These are phyloP conservation scores for Holacanthella duospinosa DNA, from an alignment of 2,888 invertebrate genomes.

Conservation along the genomic window DNA sequence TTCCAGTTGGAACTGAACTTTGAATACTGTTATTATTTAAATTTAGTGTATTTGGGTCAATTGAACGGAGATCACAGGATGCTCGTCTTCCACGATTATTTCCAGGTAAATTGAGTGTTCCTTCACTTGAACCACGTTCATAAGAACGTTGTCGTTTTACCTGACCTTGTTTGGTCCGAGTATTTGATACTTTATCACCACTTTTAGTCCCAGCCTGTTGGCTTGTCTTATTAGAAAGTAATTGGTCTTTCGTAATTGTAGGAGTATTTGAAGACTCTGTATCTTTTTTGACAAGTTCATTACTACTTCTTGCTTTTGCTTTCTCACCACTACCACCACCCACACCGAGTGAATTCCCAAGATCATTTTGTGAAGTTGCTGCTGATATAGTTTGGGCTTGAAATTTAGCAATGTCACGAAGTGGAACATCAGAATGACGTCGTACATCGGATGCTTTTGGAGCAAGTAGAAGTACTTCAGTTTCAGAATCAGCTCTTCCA, in stretches of 20 bases:
- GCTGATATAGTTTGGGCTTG: slow-evolving; percentile 27
- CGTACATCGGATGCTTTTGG: slow-evolving; percentile 36
- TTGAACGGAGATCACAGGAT: slow-evolving; percentile 34
- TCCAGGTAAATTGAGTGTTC: slow-evolving; percentile 33
- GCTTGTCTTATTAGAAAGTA: neutral
- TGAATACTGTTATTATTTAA: slow-evolving; percentile 32
- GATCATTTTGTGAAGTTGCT: slow-evolving; percentile 29
- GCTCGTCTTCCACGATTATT: slow-evolving; percentile 32
- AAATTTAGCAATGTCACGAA: slow-evolving; percentile 36
- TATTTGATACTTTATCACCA: neutral
- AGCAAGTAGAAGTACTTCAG: slow-evolving; percentile 35
- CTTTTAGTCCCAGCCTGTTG: neutral
- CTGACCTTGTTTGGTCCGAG: slow-evolving; percentile 20
- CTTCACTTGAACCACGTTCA: slow-evolving; percentile 34
- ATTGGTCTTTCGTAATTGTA: slow-evolving; percentile 4
- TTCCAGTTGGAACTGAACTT: slow-evolving; percentile 1
- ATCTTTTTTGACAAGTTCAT: slow-evolving; percentile 19
- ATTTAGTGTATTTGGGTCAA: slow-evolving; percentile 26
- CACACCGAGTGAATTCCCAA: slow-evolving; percentile 26
- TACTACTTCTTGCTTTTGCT: slow-evolving; percentile 24
- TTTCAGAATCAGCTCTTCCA: slow-evolving; percentile 35
- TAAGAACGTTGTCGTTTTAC: slow-evolving; percentile 35
- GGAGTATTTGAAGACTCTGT: slow-evolving; percentile 1
- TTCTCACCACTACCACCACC: slow-evolving; percentile 16
- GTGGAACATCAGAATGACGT: slow-evolving; percentile 35